Evolutionary conservation across 2,888 invertebrate genomes (phyloP).

Genomic region (Blastobasis lacticolella): DNA sequence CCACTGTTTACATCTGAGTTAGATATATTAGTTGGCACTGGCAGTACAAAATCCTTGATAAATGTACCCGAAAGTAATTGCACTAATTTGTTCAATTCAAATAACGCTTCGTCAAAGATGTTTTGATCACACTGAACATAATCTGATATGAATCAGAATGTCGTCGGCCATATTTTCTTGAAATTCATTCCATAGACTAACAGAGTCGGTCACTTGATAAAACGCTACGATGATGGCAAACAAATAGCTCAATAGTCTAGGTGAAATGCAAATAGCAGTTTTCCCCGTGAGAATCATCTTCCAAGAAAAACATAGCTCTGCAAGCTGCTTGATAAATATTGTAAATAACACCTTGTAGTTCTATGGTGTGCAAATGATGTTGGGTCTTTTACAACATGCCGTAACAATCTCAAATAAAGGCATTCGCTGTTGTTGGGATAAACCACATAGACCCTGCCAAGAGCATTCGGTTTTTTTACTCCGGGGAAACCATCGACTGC

Average conservation of each 20-base stretch:
- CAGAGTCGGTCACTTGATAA: conserved; percentile 18
- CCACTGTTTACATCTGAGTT: conserved; percentile 22
- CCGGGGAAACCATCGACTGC: conserved; percentile 16
- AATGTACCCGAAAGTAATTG: conserved; percentile 19
- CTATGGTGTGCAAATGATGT: conserved; percentile 23
- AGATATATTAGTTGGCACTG: conserved; percentile 21
- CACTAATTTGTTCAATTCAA: too few species aligned
- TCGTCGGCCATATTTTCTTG: too few species aligned
- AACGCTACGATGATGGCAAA: conserved; percentile 19
- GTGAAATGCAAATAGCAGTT: conserved; percentile 17
- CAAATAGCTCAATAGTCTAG: conserved; percentile 20
- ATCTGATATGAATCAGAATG: conserved; percentile 18
- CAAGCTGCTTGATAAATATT: conserved; percentile 17
- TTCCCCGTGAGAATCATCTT: conserved; percentile 24
- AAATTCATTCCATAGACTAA: conserved; percentile 20
- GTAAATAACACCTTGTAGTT: conserved; percentile 17
- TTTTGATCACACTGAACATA: conserved; percentile 21
- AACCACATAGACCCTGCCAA: too few species aligned
- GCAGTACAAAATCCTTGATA: conserved; percentile 20
- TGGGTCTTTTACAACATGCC: conserved; percentile 24
- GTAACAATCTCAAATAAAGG: conserved; percentile 18
- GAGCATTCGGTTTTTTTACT: too few species aligned
- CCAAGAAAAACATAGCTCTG: conserved; percentile 20
- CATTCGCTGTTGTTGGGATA: too few species aligned
- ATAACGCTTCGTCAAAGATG: too few species aligned